These are phyloP conservation scores for Leucosticte australis DNA, from an alignment of 2,113 vertebrate species.

Conservation along the genomic window DNA sequence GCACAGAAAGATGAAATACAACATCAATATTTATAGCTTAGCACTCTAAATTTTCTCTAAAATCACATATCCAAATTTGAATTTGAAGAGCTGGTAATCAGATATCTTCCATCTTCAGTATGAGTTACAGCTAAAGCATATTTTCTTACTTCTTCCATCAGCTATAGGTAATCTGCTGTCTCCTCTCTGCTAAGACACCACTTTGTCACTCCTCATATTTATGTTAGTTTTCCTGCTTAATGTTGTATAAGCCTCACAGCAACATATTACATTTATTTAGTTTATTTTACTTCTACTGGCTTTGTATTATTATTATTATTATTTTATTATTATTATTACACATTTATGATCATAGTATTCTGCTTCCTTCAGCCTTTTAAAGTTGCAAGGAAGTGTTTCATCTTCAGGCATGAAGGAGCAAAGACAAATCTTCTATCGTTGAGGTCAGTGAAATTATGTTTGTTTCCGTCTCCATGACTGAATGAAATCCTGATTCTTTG, in stretches of 20 bases:
- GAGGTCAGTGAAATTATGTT: background rate
- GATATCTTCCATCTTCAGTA: background rate
- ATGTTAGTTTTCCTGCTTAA: background rate
- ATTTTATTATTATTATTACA: background rate
- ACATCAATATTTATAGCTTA: background rate
- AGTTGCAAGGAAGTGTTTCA: background rate
- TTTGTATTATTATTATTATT: background rate
- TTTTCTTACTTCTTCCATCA: conserved; percentile 12
- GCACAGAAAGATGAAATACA: background rate
- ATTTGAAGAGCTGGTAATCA: conserved; percentile 25
- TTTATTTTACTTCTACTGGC: background rate
- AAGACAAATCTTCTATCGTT: background rate
- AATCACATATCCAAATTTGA: background rate
- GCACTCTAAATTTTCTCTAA: background rate
- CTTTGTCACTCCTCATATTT: conserved; percentile 7
- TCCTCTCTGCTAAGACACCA: background rate
- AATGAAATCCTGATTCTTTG: background rate
- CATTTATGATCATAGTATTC: background rate
- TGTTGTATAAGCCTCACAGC: background rate
- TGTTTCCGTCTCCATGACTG: background rate
- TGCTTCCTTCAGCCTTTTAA: background rate
- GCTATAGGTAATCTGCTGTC: background rate
- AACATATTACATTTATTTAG: background rate
- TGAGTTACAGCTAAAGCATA: background rate
- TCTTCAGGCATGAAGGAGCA: conserved; percentile 11